phyloP scores from a whole-genome alignment of 2,113 vertebrate species.

The Hipposideros armiger region DNA sequence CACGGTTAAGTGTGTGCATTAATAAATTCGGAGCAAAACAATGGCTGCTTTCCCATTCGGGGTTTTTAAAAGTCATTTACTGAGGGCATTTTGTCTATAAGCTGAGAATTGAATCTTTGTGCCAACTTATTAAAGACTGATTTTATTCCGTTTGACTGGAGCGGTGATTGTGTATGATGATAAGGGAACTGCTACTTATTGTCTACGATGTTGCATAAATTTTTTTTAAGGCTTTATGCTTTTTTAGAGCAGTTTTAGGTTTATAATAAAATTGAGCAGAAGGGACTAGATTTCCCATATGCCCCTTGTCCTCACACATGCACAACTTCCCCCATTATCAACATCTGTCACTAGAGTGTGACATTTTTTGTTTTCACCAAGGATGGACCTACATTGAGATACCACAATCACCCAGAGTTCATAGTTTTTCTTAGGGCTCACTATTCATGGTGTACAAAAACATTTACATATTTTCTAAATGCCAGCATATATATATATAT shows the following conservation, averaged over 20 bases:
- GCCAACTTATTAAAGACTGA: slow-evolving; percentile 28
- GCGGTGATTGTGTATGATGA: neutral
- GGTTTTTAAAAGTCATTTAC: neutral
- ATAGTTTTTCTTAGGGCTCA: neutral
- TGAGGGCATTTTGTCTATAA: neutral
- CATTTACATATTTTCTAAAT: neutral
- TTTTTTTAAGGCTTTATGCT: neutral
- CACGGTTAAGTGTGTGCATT: neutral
- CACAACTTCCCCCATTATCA: neutral
- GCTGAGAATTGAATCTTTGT: slow-evolving; percentile 41
- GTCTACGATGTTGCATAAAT: neutral
- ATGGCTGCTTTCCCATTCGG: slow-evolving; percentile 2
- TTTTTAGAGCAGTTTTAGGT: neutral
- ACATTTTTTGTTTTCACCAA: neutral
- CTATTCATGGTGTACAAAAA: neutral
- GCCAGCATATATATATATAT: neutral
- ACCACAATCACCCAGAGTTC: too few relatives aligned
- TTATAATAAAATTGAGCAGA: neutral
- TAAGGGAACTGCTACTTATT: neutral
- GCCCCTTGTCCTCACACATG: too few relatives aligned
- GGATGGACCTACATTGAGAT: too few relatives aligned
- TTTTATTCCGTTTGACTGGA: neutral
- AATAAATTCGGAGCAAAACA: slow-evolving; percentile 48
- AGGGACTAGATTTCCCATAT: neutral
- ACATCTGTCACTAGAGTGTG: neutral